Evolutionary conservation across 1,140 invertebrate genomes (phyloP), one percentile per base, ranked within the genome.

Genomic region (Paralvinella palmiformis): DNA sequence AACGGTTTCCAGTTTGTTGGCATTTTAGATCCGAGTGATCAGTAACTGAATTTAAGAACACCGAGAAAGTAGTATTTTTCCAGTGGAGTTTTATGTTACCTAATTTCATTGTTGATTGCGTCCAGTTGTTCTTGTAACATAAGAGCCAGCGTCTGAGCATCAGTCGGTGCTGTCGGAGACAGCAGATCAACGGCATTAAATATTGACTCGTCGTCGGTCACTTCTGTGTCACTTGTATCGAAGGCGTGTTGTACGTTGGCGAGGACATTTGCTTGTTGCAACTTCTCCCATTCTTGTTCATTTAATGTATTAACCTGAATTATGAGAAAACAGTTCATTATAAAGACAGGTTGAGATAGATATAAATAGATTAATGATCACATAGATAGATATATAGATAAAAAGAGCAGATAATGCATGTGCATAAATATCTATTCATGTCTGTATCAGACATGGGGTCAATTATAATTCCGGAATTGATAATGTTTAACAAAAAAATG

Each of bases 41-140:
- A n/a, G n/a, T n/a, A n/a, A n/a, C n/a, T n/a, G n/a, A n/a, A n/a
- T n/a, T n/a, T n/a, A n/a, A n/a, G n/a, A n/a, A n/a, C n/a, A n/a
- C n/a, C n/a, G n/a, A n/a, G n/a, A n/a, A n/a, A n/a, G n/a, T n/a
- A n/a, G n/a, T n/a, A n/a, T n/a, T n/a, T n/a, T n/a, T n/a, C n/a
- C n/a, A n/a, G n/a, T n/a, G n/a, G n/a, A n/a, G n/a, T n/a, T n/a
- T n/a, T n/a, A n/a, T n/a, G n/a, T 56, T 67, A 78, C 79, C 87
- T 87, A 69, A 99, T 99, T 85, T 99, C 97, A 77, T 97, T 97
- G 82, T 99, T 99, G 72, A 99, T 99, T 69, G 96, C 97, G 83
- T 99, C 96, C 52, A 99, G 83, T 80, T 99, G 96, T 79, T 99
- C 95, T 82, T 99, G 97, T 64, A 99, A 84, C 92, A 99, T 98